Base-by-base conservation (phyloP, 1,140 invertebrate genomes). In the Orussus abietinus region DNA sequence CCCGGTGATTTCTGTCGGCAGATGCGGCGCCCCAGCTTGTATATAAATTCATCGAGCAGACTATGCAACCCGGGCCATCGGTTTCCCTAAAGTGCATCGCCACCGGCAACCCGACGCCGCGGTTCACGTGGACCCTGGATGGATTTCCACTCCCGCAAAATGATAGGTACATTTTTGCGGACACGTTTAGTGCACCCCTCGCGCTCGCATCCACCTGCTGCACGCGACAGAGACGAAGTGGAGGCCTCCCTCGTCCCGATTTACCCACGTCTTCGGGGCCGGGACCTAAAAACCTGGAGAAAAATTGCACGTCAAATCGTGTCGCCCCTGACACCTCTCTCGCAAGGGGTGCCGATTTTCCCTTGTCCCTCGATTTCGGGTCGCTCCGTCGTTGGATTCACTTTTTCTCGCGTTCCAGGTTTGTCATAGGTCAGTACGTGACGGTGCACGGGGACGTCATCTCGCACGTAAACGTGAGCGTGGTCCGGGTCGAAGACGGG, bases 401-500 rank as follows among this genome's bases (percentile, higher is more conserved):
- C n/a, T n/a, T n/a, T n/a, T n/a, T 31, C 19, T 35, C 26, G 17
- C 38, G 14, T 35, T 37, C 57, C 55, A 86, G 89, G 55, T 91
- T 90, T 67, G 80, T 91, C 57, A 87, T 92, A 25, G 90, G 90
- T 12, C 90, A 93, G 69, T 91, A 92, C 71, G 88, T 92, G 38
- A 94, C 90, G 1, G 79, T 88, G 7, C 87, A 92, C 67, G 91
- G 92, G 53, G 88, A 93, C 66, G 90, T 96, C 25, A 89, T 95
- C 64, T 93, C 91, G 57, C 91, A 93, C 75, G 88, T 96, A 48
- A 96, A 96, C 75, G 90, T 96, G 53, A 89, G 87, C 49, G 82
- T 85, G 42, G 82, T 92, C 20, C 83, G 85, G 45, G 86, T 91
- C 31, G 86, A 92, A 76, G 91, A 95, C 69, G 92, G 92, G 32